Evolutionary conservation across 2,113 vertebrate species (phyloP), one percentile per base, ranked within the genome.

Genomic region (Uria lomvia): DNA sequence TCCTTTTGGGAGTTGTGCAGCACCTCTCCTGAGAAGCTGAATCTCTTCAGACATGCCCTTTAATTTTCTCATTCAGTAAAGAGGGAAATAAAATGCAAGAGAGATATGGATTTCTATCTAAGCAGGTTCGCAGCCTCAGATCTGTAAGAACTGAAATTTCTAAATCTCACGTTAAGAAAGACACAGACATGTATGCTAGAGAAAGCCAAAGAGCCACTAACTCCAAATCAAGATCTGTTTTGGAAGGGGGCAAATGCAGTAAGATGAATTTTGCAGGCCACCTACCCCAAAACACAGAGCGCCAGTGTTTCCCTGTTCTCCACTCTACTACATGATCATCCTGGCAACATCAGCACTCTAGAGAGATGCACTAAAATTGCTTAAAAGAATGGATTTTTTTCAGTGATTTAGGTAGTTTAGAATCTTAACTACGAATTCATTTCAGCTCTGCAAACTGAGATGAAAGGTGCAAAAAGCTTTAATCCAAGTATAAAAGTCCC

Each of bases 271-370:
- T 63, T 74, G 15, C 53, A 70, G 23, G 11, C 8, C 30, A 43
- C 5, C 29, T 74, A 12, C 36, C 59, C 55, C 38, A 50, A 81
- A 58, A 7, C 29, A 52, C 12, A 80, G 32, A 43, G 6, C 29
- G 11, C 1, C 36, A 29, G 8, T 32, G 20, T 56, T 72, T 52
- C 38, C n/a, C n/a, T 62, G 45, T 15, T 68, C 49, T 79, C 22
- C 5, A 5, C 45, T 73, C 67, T 50, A 3, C 32, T 60, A 7
- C 42, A 49, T 0, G 0, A 70, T 59, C 42, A 62, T 42, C 42
- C 36, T 86, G 45, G 68, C 79, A 89, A 91, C 26, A 42, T 29
- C 59, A 60, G 34, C 42, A 32, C 75, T 34, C 30, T 3, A 42
- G 45, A 66, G 34, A 76, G 15, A 63, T 40, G 36, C 29, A 43